Percentiles rank a stretch among this genome's conserved stretches.
These are phyloP conservation scores for Planiliza haematocheilus DNA, from an alignment of 2,113 vertebrate genomes.

Conservation along the genomic window DNA sequence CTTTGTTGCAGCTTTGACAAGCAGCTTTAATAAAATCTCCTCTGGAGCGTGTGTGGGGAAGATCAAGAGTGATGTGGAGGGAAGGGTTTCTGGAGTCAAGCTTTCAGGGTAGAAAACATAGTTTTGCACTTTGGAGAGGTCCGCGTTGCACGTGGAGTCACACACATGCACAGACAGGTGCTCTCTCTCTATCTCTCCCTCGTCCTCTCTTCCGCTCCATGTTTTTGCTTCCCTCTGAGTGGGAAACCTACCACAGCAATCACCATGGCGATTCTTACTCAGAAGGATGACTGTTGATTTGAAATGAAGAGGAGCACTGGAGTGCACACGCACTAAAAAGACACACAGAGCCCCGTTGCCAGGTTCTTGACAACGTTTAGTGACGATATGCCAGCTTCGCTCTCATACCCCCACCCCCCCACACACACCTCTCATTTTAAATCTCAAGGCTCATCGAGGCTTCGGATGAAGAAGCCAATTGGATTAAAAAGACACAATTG, in stretches of 20 bases:
- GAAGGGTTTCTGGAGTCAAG: conserved; percentile 1
- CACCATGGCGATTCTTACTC: conserved; percentile 21
- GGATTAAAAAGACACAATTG: conserved; percentile 33
- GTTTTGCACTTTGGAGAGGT: conserved; percentile 57
- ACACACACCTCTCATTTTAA: conserved; percentile 4
- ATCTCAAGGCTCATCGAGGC: conserved; percentile 22
- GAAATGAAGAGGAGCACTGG: neutral
- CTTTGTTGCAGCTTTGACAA: neutral
- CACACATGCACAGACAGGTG: conserved; percentile 10
- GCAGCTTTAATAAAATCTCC: too few species aligned
- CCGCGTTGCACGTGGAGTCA: neutral
- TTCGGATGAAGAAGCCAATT: conserved; percentile 40
- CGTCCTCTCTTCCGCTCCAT: neutral
- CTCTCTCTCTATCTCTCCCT: neutral
- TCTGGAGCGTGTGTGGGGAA: neutral
- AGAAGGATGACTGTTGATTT: conserved; percentile 23
- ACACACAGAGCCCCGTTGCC: conserved; percentile 6
- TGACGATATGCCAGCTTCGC: neutral
- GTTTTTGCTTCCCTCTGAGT: conserved; percentile 2
- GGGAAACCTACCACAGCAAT: conserved; percentile 37
- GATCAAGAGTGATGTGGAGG: neutral
- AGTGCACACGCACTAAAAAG: neutral
- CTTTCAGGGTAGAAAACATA: conserved; percentile 39
- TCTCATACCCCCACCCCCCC: too few species aligned
- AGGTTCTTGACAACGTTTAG: conserved; percentile 29